Conservation (phyloP, 2,888 invertebrate species). For the Cybosia mesomella region DNA sequence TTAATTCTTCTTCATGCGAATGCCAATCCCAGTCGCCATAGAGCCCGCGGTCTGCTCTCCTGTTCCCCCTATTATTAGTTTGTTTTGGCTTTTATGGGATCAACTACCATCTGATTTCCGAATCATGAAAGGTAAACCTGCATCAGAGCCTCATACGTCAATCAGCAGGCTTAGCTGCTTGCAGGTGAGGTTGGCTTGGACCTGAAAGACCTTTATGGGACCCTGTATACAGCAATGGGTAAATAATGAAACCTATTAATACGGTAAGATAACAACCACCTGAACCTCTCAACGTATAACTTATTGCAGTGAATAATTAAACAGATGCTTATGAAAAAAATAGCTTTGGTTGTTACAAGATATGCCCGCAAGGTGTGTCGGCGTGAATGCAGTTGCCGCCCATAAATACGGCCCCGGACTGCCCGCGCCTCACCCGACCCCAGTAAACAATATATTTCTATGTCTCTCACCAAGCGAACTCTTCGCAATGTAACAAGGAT, state of each 20-base stretch:
- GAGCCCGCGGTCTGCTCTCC: neutral
- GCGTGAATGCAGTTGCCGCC: conserved; percentile 51
- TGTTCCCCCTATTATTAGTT: neutral
- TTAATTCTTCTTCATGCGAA: neutral
- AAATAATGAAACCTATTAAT: conserved; percentile 26
- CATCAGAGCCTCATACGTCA: no score
- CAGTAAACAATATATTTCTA: conserved; percentile 66
- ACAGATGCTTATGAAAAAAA: conserved; percentile 35
- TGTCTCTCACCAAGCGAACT: conserved; percentile 56
- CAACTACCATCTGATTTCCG: rapidly evolving
- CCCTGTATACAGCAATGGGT: no score
- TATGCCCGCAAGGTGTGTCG: conserved; percentile 29
- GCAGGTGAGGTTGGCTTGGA: no score
- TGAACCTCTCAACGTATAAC: conserved; percentile 22
- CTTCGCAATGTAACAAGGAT: conserved; percentile 59
- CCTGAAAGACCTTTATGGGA: no score
- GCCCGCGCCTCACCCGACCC: conserved; percentile 36
- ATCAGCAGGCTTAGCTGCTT: no score
- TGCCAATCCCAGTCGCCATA: neutral
- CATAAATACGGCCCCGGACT: conserved; percentile 56
- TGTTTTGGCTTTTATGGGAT: no score
- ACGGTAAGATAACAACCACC: conserved; percentile 8
- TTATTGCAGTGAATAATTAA: conserved; percentile 37
- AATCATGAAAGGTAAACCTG: neutral
- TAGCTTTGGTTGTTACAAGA: conserved; percentile 42